These are phyloP conservation scores for Nomada fucata DNA, from an alignment of 2,888 invertebrate genomes.

Conservation along the genomic window DNA sequence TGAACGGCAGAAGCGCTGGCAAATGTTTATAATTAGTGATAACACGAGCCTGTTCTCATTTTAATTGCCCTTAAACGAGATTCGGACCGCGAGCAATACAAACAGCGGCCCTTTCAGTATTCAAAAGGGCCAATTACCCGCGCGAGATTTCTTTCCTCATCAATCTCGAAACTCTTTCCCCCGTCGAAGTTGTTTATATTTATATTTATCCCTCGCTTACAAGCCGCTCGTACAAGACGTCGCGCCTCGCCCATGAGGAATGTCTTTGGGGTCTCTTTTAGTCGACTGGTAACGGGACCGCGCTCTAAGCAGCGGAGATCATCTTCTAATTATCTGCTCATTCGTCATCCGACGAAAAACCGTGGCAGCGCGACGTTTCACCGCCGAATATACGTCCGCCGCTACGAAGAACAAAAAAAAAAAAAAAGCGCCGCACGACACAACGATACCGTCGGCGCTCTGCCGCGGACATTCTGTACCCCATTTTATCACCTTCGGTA, in stretches of 20 bases:
- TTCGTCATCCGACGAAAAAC: constrained; percentile 80
- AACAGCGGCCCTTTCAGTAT: constrained; percentile 25
- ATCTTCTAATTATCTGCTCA: constrained; percentile 82
- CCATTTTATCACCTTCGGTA: constrained; percentile 14
- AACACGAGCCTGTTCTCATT: constrained; percentile 9
- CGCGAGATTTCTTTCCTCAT: constrained; percentile 76
- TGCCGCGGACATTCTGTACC: not conserved
- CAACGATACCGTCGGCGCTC: constrained; percentile 9
- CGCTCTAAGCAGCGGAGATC: constrained; percentile 76
- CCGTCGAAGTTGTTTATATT: constrained; percentile 79
- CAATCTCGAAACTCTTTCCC: constrained; percentile 74
- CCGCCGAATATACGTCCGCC: constrained; percentile 40
- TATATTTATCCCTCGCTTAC: constrained; percentile 77
- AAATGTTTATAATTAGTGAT: constrained; percentile 39
- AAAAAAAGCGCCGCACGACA: constrained; percentile 30
- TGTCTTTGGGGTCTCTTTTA: constrained; percentile 74
- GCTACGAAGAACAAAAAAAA: constrained; percentile 20
- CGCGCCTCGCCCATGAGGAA: constrained; percentile 72
- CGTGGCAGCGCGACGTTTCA: constrained; percentile 50
- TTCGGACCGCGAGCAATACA: constrained; percentile 10
- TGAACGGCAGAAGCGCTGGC: constrained; percentile 13
- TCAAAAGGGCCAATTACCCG: constrained; percentile 71
- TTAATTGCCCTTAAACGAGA: constrained; percentile 59
- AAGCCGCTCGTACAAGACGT: constrained; percentile 69
- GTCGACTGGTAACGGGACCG: constrained; percentile 71